Percentiles rank a stretch among this genome's conserved stretches.
Evolutionary conservation across 2,888 invertebrate genomes (phyloP).

Genomic region (Stenolophus ochropezus): DNA sequence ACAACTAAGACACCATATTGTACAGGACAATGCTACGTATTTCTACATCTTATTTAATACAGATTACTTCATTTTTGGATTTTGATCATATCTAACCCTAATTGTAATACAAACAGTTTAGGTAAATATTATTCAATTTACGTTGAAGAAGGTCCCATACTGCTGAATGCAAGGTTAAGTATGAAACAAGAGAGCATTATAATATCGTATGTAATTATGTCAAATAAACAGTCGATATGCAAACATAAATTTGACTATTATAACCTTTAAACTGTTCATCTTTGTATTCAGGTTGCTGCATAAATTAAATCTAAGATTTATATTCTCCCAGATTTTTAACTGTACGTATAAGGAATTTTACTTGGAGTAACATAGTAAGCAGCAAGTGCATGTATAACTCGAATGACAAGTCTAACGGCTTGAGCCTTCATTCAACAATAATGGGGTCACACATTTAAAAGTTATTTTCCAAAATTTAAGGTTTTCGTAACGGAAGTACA

Average conservation of each 20-base stretch:
- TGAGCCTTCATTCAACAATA: slow-evolving; percentile 14
- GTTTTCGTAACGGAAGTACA: no score
- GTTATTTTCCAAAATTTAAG: no score
- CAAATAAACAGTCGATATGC: not conserved
- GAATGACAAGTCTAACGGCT: slow-evolving; percentile 17
- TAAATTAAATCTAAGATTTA: slow-evolving; percentile 43
- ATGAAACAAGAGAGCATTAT: not conserved
- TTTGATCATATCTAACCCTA: no score
- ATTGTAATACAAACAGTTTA: no score
- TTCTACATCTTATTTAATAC: no score
- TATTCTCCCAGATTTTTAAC: slow-evolving; percentile 5
- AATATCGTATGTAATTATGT: not conserved
- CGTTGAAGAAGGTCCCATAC: no score
- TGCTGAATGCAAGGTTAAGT: no score
- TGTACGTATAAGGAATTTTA: slow-evolving; percentile 25
- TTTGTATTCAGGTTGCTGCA: slow-evolving; percentile 19
- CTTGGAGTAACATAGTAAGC: slow-evolving; percentile 16
- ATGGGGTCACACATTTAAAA: no score
- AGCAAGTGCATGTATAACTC: slow-evolving; percentile 24
- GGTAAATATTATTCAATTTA: no score
- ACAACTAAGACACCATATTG: no score
- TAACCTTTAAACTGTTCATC: not conserved
- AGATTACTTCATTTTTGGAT: no score
- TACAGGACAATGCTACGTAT: no score
- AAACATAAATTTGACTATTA: not conserved